Conservation (phyloP, 2,113 vertebrate species). For the Columba janthina region DNA sequence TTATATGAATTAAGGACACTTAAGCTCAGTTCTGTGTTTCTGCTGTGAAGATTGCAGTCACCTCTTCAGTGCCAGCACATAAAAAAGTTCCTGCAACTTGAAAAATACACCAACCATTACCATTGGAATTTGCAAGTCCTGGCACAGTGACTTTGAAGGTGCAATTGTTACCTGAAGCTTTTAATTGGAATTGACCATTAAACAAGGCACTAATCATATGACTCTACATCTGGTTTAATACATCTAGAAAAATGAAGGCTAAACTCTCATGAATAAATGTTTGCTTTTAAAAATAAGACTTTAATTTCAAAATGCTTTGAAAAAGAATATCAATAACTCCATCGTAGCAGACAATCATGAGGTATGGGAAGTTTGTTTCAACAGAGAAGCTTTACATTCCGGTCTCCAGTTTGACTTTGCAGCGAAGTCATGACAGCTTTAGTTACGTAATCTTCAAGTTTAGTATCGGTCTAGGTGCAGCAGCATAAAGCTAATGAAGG, state of each 20-base stretch:
- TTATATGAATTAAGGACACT: background rate
- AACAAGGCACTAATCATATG: background rate
- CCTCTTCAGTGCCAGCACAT: background rate
- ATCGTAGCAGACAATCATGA: accelerated
- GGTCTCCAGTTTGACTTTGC: background rate
- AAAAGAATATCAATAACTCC: background rate
- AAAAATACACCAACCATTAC: background rate
- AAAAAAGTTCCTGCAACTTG: background rate
- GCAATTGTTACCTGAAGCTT: background rate
- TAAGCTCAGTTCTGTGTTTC: background rate
- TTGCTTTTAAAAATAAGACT: background rate
- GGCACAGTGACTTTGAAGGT: background rate
- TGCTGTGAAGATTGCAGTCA: background rate
- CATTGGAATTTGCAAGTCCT: background rate
- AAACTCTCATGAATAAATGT: background rate
- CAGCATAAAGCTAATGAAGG: background rate
- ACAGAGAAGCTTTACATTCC: background rate
- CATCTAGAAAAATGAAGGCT: background rate
- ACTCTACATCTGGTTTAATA: background rate
- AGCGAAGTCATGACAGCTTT: background rate
- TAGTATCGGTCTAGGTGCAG: background rate
- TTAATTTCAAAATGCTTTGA: background rate
- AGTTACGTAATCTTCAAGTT: background rate
- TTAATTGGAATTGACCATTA: background rate
- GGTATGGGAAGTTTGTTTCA: background rate